phyloP scores from a whole-genome alignment of 2,888 invertebrate species.

The Agapostemon virescens region DNA sequence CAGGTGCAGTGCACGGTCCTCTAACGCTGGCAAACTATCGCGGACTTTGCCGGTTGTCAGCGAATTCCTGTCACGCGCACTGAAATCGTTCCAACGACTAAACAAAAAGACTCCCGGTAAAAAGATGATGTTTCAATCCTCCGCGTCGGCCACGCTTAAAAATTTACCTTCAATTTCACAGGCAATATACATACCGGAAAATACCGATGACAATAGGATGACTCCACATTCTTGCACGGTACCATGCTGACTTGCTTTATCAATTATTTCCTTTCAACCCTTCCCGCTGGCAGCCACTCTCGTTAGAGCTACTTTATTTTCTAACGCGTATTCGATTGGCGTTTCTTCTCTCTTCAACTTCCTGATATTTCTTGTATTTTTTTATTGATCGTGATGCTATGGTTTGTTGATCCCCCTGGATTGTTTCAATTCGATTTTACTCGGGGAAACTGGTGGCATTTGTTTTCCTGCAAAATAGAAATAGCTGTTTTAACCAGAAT shows the following conservation, averaged over 20 bases:
- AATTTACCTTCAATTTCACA: conserved; percentile 23
- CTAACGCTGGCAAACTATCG: conserved; percentile 44
- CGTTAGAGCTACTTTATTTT: neutral
- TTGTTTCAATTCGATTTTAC: too few relatives aligned
- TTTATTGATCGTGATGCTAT: too few relatives aligned
- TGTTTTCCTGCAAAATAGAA: too few relatives aligned
- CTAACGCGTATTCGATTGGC: neutral
- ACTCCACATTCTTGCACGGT: neutral
- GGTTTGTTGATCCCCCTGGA: too few relatives aligned
- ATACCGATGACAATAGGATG: neutral
- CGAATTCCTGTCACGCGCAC: conserved; percentile 64
- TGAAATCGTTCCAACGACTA: conserved; percentile 52
- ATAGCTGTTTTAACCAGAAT: too few relatives aligned
- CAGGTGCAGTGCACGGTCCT: conserved; percentile 51
- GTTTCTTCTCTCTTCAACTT: neutral
- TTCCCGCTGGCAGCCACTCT: neutral
- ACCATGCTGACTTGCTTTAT: neutral
- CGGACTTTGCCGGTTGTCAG: conserved; percentile 26
- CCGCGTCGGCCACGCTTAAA: neutral
- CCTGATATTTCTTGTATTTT: neutral
- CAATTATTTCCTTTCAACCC: neutral
- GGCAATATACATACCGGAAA: neutral
- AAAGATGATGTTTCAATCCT: conserved; percentile 61
- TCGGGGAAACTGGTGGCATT: too few relatives aligned
- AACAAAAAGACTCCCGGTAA: conserved; percentile 58